Evolutionary conservation across 1,140 invertebrate genomes (phyloP).

Genomic region (Piezodorus guildinii): DNA sequence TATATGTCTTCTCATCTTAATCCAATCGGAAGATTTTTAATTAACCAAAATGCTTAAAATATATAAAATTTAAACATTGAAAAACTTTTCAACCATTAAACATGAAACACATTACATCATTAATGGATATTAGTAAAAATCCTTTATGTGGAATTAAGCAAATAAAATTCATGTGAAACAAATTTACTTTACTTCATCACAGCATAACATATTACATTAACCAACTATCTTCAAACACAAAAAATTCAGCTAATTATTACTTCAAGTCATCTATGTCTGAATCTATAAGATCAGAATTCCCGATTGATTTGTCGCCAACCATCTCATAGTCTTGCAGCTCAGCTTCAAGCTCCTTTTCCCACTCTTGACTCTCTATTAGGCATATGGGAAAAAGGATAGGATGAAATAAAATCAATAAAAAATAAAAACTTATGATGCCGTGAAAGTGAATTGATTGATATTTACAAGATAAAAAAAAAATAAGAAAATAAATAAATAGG

Average conservation of each 20-base stretch:
- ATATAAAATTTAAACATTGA: too few relatives aligned
- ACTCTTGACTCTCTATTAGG: constrained; percentile 62
- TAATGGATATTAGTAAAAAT: too few relatives aligned
- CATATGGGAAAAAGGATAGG: constrained; percentile 17
- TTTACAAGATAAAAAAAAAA: constrained; percentile 5
- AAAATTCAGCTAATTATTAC: neutral
- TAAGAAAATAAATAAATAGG: neutral
- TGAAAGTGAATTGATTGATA: neutral
- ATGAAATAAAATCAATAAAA: constrained; percentile 7
- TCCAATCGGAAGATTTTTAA: too few relatives aligned
- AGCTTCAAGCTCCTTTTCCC: constrained; percentile 84
- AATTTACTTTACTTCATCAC: too few relatives aligned
- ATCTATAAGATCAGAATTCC: neutral
- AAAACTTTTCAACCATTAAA: too few relatives aligned
- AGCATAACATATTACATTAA: too few relatives aligned
- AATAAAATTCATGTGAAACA: too few relatives aligned
- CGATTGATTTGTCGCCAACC: constrained; percentile 37
- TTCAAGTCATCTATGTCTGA: constrained; percentile 1
- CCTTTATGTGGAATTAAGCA: too few relatives aligned
- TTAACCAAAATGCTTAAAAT: too few relatives aligned
- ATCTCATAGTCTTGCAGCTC: constrained; percentile 88
- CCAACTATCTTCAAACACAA: too few relatives aligned
- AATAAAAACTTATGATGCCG: neutral
- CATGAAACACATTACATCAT: too few relatives aligned
- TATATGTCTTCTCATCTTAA: too few relatives aligned